Evolutionary conservation across 2,113 vertebrate genomes (phyloP), one percentile per base, ranked within the genome.

Genomic region (Leuciscus idus): DNA sequence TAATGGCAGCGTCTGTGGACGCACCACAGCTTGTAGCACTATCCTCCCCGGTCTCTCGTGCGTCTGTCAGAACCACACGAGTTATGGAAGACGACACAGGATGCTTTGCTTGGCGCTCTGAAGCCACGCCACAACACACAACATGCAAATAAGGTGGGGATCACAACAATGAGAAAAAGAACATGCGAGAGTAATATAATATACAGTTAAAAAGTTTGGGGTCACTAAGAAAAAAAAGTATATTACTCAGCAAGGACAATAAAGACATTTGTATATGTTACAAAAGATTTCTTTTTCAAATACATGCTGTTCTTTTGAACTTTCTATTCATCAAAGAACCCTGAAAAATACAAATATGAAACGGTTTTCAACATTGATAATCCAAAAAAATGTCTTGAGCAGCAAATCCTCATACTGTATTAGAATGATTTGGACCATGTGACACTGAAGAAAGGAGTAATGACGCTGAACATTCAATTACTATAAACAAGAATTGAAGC

Each of bases 141-240:
- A 52, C 13, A 86, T 21, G 21, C 70, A 78, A 43, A 84, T 85
- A 57, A 28, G 64, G 75, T 70, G 68, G 64, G 72, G 17, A 68
- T 28, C 26, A 84, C 30, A 86, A 81, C 15, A 81, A 73, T 52
- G 19, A 85, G 46, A 64, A 43, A 23, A 33, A 81, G 46, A 85
- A 26, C 68, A 36, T 6, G 52, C 64, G 83, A 81, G 85, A 4
- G 75, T 89, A 87, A 92, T 92, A 93, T 93, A 92, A 81, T 89
- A 91, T 77, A 84, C 3, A n/a, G 61, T n/a, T 62, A 4, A 62
- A 62, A 62, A 62, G 61, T 48, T 46, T 26, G 39, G 23, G 23
- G 39, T 46, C 70, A 74, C 36, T 43, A 43, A 12, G 70, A 43
- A 17, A 2, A 39, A 10, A 39, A 36, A 19, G 17, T 68, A 28